Conservation (phyloP, 2,113 vertebrate species). For the Ranitomeya variabilis region DNA sequence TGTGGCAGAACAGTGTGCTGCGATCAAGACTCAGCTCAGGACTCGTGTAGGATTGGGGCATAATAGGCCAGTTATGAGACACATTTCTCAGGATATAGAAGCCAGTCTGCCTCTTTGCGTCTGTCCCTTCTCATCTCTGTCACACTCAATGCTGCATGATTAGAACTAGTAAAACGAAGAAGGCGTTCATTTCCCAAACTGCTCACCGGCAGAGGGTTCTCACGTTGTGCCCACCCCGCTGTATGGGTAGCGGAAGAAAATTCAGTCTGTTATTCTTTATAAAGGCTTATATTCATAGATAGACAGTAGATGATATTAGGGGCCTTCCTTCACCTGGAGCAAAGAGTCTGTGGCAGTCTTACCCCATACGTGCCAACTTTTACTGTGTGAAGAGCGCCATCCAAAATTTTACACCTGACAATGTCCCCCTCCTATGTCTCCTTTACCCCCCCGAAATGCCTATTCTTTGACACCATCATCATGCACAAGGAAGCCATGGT, state of each 20-base stretch:
- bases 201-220: not conserved
- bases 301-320: not conserved
- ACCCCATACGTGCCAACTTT: no score
- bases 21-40: slow-evolving; percentile 9
- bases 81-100: slow-evolving; percentile 38
- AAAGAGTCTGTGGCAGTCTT: no score
- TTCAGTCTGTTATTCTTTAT: not conserved
- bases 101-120: slow-evolving; percentile 22
- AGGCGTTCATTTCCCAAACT: not conserved
- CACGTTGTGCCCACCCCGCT: not conserved
- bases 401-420: no score
- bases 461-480: no score
- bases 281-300: not conserved
- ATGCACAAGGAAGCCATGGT: no score
- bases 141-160: slow-evolving; percentile 3
- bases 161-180: not conserved
- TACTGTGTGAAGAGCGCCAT: no score
- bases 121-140: slow-evolving; percentile 35
- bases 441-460: no score
- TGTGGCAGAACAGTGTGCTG: slow-evolving; percentile 47
- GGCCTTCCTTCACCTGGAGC: not conserved
- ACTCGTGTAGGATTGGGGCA: slow-evolving; percentile 25
- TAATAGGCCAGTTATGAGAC: slow-evolving; percentile 49
- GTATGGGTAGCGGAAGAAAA: not conserved
- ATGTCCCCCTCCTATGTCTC: no score